Evolutionary conservation across 2,888 invertebrate species (phyloP).

Genomic region (Cataglyphis livida): DNA sequence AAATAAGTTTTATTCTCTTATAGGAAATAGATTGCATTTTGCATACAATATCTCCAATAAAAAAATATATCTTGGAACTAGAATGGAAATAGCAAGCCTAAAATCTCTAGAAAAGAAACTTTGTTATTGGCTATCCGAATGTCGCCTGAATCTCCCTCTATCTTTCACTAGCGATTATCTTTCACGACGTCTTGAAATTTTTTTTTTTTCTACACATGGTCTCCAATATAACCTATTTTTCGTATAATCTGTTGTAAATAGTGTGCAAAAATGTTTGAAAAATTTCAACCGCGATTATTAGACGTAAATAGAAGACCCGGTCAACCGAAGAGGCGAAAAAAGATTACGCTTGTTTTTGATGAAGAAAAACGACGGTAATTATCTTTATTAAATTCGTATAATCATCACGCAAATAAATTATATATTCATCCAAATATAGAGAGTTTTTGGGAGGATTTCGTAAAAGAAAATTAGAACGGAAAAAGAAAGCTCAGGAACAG

Average conservation of each 20-base stretch:
- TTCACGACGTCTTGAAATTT: neutral
- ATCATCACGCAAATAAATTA: neutral
- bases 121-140: neutral
- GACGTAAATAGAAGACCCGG: slow-evolving; percentile 74
- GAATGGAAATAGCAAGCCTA: neutral
- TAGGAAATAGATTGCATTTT: neutral
- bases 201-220: neutral
- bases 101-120: neutral
- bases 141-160: too few relatives aligned
- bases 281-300: slow-evolving; percentile 63
- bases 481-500: slow-evolving; percentile 91
- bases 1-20: neutral
- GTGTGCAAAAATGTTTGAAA: slow-evolving; percentile 11
- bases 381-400: neutral
- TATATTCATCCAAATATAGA: slow-evolving; percentile 85
- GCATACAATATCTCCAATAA: neutral
- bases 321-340: slow-evolving; percentile 86
- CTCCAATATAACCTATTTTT: slow-evolving; percentile 14
- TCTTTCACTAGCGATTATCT: neutral
- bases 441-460: slow-evolving; percentile 93
- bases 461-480: slow-evolving; percentile 92
- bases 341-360: slow-evolving; percentile 88
- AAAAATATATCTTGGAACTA: too few relatives aligned
- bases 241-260: neutral
- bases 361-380: slow-evolving; percentile 88